Conservation (phyloP, 2,113 vertebrate genomes). For the Nibea albiflora region DNA sequence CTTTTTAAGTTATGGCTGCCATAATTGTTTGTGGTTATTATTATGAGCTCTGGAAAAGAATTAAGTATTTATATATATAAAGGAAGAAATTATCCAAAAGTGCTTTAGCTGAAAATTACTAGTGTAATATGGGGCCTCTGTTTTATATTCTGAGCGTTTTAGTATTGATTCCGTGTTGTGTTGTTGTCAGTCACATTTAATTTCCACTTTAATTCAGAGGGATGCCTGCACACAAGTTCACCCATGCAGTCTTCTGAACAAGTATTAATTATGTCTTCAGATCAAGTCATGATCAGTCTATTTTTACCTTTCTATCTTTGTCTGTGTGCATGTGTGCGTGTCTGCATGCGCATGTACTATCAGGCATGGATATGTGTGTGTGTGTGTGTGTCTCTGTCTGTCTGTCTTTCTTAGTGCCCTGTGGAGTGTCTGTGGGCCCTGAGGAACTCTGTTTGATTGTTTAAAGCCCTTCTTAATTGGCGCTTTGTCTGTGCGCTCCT, state of each 20-base stretch:
- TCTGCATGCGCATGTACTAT: conserved; percentile 42
- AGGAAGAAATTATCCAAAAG: conserved; percentile 7
- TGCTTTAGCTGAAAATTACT: conserved; percentile 13
- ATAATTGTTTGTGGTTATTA: conserved; percentile 27
- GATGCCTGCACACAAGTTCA: conserved; percentile 41
- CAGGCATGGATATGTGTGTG: conserved; percentile 35
- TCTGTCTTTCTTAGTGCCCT: conserved; percentile 75
- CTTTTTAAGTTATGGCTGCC: conserved; percentile 11
- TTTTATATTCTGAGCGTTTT: conserved; percentile 40
- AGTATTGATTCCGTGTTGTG: conserved; percentile 29
- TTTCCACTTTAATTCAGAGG: conserved; percentile 60
- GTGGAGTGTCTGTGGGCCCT: conserved; percentile 81
- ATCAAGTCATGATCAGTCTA: conserved; percentile 73
- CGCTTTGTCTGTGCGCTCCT: conserved; percentile 86
- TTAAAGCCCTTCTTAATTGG: conserved; percentile 88
- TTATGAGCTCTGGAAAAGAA: conserved; percentile 10
- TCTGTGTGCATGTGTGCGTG: conserved; percentile 37
- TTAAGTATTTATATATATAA: conserved; percentile 10
- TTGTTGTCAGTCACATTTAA: conserved; percentile 66
- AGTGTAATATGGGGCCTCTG: not conserved
- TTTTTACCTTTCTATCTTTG: conserved; percentile 70
- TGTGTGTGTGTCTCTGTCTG: conserved; percentile 50
- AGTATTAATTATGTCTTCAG: conserved; percentile 76
- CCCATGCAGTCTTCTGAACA: conserved; percentile 50
- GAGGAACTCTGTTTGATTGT: conserved; percentile 86